Evolutionary conservation across 2,797 vertebrate species (phyloP), one percentile per base, ranked within the genome.

Genomic region (Acrossocheilus fasciatus): DNA sequence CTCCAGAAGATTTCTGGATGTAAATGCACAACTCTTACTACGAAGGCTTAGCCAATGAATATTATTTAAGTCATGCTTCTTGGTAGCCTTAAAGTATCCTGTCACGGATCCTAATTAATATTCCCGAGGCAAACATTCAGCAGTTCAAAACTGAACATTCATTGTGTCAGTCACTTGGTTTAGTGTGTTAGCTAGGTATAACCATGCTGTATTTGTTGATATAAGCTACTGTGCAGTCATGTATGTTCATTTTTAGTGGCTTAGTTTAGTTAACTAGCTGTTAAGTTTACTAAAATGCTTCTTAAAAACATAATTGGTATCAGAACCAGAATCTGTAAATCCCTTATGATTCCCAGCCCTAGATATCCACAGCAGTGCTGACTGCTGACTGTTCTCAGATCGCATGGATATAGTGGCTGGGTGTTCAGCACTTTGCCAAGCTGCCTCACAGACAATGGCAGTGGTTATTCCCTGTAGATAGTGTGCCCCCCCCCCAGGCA

Each of bases 351-450:
- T 75, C 57, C 43, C 59, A 84, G 66, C 39, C 3, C 66, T 79
- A 34, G 74, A 20, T n/a, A n/a, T 34, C 83, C 64, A 78, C 73
- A 34, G 74, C 36, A 78, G 47, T 77, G 73, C 74, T 69, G 74
- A 45, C 83, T 84, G 74, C n/a, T 69, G 74, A 45, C 83, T 84
- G 74, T 17, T 78, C 47, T 79, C 26, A 64, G 74, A 70, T 79
- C 12, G 7, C 64, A 79, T 10, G 50, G 47, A 79, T 72, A 39
- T 45, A 78, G 39, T 62, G 76, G 76, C 66, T 79, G 84, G 26
- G 26, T 47, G n/a, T 78, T 79, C 64, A 79, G 75, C 76, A 85
- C 76, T 80, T 85, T 72, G 76, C 84, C 84, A 85, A 62, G 68
- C 84, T 73, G 26, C 41, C 54, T 80, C 66, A 85, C 76, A 45